A percentile compares a stretch with the other conserved stretches of the same genome.
Evolutionary conservation across 2,113 vertebrate species (phyloP).

Genomic region (Vimba vimba): DNA sequence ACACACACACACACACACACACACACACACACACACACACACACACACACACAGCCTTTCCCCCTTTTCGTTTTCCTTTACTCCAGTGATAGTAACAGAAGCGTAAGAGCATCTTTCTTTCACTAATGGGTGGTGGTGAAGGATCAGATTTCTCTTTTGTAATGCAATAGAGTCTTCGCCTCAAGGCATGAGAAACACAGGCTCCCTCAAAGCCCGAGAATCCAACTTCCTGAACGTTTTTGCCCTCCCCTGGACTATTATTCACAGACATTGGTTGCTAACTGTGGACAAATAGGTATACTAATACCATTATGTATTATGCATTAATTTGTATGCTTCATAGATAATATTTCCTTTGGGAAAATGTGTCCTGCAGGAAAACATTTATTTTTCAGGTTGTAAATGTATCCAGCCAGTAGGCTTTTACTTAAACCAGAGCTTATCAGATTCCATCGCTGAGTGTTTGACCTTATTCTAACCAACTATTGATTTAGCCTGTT

Average conservation of each 20-base stretch:
- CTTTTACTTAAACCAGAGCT: conserved; percentile 30
- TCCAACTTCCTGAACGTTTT: conserved; percentile 2
- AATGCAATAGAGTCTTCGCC: conserved; percentile 6
- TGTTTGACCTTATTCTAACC: conserved; percentile 6
- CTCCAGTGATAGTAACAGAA: neutral
- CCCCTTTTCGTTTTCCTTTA: neutral
- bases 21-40: no score
- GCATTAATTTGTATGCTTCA: neutral
- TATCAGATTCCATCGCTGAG: neutral
- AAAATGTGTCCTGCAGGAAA: neutral
- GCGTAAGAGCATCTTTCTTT: conserved; percentile 25
- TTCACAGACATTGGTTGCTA: conserved; percentile 12
- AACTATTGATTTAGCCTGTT: conserved; percentile 24
- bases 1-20: no score
- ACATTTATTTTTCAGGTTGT: conserved; percentile 1
- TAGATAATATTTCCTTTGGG: neutral
- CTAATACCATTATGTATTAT: conserved; percentile 7
- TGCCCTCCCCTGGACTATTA: neutral
- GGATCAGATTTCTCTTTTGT: conserved; percentile 40
- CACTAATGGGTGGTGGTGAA: conserved; percentile 39
- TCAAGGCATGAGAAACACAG: conserved; percentile 24
- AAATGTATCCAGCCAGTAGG: neutral
- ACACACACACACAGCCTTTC: no score
- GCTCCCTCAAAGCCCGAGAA: conserved; percentile 8
- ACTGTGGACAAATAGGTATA: neutral